Evolutionary conservation across 2,113 vertebrate genomes (phyloP).

Genomic region (Mastomys coucha): DNA sequence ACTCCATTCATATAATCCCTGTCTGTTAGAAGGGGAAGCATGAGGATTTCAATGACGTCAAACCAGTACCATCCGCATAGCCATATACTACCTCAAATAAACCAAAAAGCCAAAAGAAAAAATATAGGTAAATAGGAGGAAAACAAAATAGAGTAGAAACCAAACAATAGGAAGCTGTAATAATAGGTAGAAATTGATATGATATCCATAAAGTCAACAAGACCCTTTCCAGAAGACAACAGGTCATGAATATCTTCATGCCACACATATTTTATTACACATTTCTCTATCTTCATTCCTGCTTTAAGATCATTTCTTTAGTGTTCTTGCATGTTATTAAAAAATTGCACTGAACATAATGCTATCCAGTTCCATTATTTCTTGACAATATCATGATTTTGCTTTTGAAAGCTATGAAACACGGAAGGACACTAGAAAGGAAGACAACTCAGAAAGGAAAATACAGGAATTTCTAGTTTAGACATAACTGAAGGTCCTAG

Average conservation of each 20-base stretch:
- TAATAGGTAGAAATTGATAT: background rate
- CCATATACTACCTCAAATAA: background rate
- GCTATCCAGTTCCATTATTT: background rate
- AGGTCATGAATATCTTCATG: background rate
- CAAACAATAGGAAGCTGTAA: too few species aligned
- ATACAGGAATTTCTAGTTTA: too few species aligned
- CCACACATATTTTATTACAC: background rate
- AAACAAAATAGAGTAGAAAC: background rate
- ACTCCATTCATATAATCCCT: background rate
- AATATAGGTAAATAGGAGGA: background rate
- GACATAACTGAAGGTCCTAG: background rate
- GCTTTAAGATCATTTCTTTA: background rate
- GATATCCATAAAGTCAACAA: background rate
- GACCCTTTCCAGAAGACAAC: background rate
- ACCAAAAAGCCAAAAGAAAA: background rate
- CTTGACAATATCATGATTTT: background rate
- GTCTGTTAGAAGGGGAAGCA: background rate
- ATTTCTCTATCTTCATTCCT: background rate
- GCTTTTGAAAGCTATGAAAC: background rate
- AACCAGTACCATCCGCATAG: background rate
- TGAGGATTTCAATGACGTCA: background rate
- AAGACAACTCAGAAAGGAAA: background rate
- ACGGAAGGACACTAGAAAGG: background rate
- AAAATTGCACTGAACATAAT: background rate
- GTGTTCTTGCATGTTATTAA: background rate